Evolutionary conservation across 2,888 invertebrate genomes (phyloP).

Genomic region (Caenorhabditis uteleia): DNA sequence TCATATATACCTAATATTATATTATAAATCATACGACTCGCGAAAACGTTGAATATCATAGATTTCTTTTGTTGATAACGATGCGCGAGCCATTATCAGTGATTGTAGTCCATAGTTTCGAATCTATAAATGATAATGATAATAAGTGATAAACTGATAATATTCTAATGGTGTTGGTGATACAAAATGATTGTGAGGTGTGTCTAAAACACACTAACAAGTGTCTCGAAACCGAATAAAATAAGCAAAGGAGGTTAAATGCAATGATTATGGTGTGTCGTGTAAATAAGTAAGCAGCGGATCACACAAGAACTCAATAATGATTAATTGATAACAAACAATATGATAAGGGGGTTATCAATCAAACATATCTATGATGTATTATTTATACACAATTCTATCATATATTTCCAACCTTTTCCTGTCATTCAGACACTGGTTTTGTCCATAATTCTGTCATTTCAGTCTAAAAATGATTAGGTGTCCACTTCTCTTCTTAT

Average conservation of each 20-base stretch:
- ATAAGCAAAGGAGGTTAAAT: no score
- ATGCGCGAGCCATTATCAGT: constrained; percentile 55
- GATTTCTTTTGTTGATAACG: constrained; percentile 41
- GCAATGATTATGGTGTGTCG: no score
- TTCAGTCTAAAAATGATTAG: constrained; percentile 29
- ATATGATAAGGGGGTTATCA: background rate
- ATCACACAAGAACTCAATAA: background rate
- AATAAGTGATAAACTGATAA: background rate
- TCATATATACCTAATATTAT: background rate
- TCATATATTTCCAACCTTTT: no score
- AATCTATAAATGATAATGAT: constrained; percentile 28
- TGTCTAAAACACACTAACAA: no score
- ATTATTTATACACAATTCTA: background rate
- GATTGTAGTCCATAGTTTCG: constrained; percentile 48
- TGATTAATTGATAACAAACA: background rate
- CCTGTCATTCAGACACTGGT: no score
- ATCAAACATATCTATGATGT: background rate
- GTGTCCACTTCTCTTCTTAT: background rate
- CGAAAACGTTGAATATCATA: constrained; percentile 37
- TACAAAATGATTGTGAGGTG: no score
- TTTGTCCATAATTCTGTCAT: constrained; percentile 34
- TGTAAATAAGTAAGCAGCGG: background rate
- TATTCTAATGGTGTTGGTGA: no score
- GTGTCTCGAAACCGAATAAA: no score
- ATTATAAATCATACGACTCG: constrained; percentile 26